A percentile compares a stretch with the other conserved stretches of the same genome.
phyloP scores from a whole-genome alignment of 2,113 vertebrate genomes.

The Epinephelus lanceolatus region DNA sequence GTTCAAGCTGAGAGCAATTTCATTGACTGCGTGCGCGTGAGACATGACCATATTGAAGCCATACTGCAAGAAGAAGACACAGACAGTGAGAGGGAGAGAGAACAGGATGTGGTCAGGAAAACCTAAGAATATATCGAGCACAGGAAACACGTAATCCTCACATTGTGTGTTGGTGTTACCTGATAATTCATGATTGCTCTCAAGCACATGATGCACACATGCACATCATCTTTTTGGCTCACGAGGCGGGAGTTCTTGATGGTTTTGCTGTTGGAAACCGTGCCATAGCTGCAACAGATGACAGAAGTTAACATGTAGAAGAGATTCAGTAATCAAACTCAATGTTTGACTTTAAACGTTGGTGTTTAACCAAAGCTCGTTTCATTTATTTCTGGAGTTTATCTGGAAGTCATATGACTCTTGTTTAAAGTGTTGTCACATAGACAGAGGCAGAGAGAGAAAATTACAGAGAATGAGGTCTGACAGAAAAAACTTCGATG shows the following conservation, averaged over 20 bases:
- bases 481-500: constrained; percentile 60
- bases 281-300: constrained; percentile 89
- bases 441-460: constrained; percentile 50
- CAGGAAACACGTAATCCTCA: constrained; percentile 38
- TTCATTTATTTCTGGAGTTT: constrained; percentile 22
- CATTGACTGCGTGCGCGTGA: constrained; percentile 96
- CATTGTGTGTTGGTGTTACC: constrained; percentile 78
- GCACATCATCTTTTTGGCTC: constrained; percentile 98
- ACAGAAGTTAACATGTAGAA: constrained; percentile 38
- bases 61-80: constrained; percentile 84
- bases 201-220: constrained; percentile 98
- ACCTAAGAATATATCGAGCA: constrained; percentile 17
- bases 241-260: constrained; percentile 96
- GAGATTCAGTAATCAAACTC: background rate
- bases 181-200: constrained; percentile 99
- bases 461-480: constrained; percentile 64
- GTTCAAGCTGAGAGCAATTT: constrained; percentile 97
- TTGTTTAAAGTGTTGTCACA: constrained; percentile 48
- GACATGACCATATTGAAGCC: constrained; percentile 99
- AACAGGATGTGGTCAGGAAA: constrained; percentile 68
- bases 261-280: constrained; percentile 90
- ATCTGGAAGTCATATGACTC: constrained; percentile 49
- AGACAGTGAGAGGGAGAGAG: constrained; percentile 56
- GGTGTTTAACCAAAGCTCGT: background rate
- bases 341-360: background rate